Evolutionary conservation across 2,888 invertebrate genomes (phyloP).

Genomic region (Agelastica alni): DNA sequence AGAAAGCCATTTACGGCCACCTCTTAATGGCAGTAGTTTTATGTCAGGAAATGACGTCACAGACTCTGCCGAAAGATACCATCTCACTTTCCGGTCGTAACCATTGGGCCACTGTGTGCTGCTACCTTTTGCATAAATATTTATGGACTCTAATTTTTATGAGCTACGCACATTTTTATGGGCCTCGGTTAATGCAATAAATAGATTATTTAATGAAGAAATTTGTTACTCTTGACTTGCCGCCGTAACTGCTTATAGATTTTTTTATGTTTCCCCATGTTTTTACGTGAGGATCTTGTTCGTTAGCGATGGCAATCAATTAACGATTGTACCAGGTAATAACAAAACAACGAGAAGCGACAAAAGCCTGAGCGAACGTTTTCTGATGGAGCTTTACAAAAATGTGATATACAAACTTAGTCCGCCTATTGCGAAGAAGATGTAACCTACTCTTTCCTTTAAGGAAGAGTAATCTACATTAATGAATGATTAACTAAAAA

Average conservation of each 20-base stretch:
- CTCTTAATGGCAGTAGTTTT: slow-evolving; percentile 39
- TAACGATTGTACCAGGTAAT: no score
- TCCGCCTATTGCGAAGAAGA: no score
- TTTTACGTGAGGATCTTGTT: no score
- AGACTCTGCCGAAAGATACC: slow-evolving; percentile 44
- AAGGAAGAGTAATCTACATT: no score
- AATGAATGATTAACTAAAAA: no score
- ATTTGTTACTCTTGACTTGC: slow-evolving; percentile 22
- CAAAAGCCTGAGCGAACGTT: no score
- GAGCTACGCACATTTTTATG: slow-evolving; percentile 23
- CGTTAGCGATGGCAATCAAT: no score
- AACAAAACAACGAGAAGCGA: no score
- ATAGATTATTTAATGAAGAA: slow-evolving; percentile 20
- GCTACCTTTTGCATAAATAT: slow-evolving; percentile 30
- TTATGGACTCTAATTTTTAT: slow-evolving; percentile 22
- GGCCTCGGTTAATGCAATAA: slow-evolving; percentile 17
- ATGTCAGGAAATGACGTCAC: slow-evolving; percentile 40
- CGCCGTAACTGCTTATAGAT: neutral
- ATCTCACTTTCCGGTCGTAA: slow-evolving; percentile 38
- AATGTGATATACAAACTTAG: no score
- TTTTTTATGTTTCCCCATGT: no score
- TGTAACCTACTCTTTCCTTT: no score
- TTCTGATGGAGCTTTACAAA: no score
- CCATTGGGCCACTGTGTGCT: slow-evolving; percentile 23
- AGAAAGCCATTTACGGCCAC: slow-evolving; percentile 39